Conservation (phyloP, 2,888 invertebrate genomes). For the Synergus laeviventris region DNA sequence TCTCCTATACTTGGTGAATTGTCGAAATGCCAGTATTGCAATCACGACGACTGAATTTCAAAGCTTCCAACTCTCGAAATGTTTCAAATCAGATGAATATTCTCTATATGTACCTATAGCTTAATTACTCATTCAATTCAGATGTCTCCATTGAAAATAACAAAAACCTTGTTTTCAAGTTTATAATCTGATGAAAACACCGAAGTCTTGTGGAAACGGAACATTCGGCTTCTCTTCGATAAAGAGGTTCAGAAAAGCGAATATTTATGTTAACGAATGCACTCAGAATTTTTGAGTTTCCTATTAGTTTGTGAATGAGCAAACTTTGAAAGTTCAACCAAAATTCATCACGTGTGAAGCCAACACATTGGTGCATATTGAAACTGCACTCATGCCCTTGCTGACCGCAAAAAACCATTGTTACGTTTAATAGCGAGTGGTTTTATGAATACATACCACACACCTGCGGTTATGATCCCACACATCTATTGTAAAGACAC, state of each 20-base stretch:
- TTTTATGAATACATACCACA: slow-evolving; percentile 49
- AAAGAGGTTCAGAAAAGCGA: slow-evolving; percentile 3
- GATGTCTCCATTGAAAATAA: not conserved
- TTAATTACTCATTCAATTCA: not conserved
- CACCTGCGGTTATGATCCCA: slow-evolving; percentile 10
- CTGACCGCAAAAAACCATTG: slow-evolving; percentile 41
- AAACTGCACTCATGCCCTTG: slow-evolving; percentile 25
- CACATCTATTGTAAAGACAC: not conserved
- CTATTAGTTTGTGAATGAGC: not conserved
- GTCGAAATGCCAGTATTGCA: slow-evolving; percentile 43
- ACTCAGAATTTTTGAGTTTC: not conserved
- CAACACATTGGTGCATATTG: slow-evolving; percentile 44
- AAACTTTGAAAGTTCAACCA: slow-evolving; percentile 19
- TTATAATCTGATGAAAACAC: slow-evolving; percentile 1
- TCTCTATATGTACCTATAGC: not conserved
- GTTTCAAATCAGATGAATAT: not conserved
- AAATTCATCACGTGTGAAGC: slow-evolving; percentile 46
- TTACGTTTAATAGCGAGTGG: slow-evolving; percentile 56
- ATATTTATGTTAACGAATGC: not conserved
- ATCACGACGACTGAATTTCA: slow-evolving; percentile 4
- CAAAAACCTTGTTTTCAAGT: not conserved
- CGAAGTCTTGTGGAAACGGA: not conserved
- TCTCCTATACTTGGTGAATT: slow-evolving; percentile 44
- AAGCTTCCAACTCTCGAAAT: not conserved
- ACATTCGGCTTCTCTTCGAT: not conserved